phyloP scores from a whole-genome alignment of 2,797 vertebrate species.

The Manis pentadactyla region DNA sequence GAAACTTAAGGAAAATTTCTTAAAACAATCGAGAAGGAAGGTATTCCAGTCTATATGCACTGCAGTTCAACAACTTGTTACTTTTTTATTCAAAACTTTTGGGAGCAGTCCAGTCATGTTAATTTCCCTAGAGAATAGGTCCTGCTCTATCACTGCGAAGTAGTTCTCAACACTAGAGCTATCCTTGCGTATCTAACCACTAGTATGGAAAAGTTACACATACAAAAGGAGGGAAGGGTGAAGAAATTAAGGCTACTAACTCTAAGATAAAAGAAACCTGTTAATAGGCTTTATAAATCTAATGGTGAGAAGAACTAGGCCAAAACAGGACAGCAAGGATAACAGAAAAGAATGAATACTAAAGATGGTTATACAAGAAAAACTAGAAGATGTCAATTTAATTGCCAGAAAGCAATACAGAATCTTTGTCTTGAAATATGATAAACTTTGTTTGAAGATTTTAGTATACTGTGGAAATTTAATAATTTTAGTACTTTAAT shows the following conservation, averaged over 20 bases:
- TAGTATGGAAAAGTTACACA: neutral
- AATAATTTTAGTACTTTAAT: neutral
- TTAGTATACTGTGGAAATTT: neutral
- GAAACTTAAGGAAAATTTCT: neutral
- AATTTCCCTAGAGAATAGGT: neutral
- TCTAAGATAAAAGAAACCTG: neutral
- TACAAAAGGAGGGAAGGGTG: neutral
- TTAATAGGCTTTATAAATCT: neutral
- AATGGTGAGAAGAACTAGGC: neutral
- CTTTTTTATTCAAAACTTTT: neutral
- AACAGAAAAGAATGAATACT: neutral
- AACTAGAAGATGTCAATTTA: neutral
- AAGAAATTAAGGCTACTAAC: constrained; percentile 38
- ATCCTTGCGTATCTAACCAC: neutral
- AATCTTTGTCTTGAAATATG: constrained; percentile 20
- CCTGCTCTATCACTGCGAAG: neutral
- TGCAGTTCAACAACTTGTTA: neutral
- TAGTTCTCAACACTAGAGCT: neutral
- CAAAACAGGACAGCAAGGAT: neutral
- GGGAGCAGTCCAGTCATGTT: neutral
- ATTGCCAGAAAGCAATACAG: neutral
- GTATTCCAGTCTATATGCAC: neutral
- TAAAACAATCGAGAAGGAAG: neutral
- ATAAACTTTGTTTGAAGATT: neutral
- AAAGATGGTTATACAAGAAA: constrained; percentile 18